Evolutionary conservation across 2,888 invertebrate species (phyloP).

Genomic region (Chaetogeoica ovagalla): DNA sequence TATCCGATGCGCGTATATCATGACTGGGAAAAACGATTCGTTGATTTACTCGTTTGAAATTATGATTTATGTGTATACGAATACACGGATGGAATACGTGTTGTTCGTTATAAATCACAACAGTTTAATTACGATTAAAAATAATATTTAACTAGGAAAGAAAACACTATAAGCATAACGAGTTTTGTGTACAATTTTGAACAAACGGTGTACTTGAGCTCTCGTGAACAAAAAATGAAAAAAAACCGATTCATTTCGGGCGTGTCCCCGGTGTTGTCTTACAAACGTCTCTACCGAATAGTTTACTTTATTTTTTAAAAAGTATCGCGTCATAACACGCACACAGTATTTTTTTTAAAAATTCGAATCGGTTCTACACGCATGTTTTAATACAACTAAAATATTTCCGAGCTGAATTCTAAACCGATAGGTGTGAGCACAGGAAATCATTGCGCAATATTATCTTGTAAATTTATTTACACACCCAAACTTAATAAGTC

Average conservation of each 20-base stretch:
- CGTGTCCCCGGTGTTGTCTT: not conserved
- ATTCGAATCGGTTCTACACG: too few species aligned
- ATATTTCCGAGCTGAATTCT: too few species aligned
- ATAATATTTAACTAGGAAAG: not conserved
- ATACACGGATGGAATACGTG: not conserved
- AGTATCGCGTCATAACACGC: too few species aligned
- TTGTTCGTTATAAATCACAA: not conserved
- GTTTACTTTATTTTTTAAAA: not conserved
- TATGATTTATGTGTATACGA: not conserved
- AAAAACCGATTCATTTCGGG: not conserved
- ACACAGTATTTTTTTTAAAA: too few species aligned
- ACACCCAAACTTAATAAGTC: too few species aligned
- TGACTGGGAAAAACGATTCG: not conserved
- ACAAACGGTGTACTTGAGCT: not conserved
- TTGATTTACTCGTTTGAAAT: not conserved
- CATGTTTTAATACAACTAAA: too few species aligned
- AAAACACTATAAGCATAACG: not conserved
- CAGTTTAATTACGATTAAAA: slow-evolving; percentile 10
- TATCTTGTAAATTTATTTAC: too few species aligned
- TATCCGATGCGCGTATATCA: too few species aligned
- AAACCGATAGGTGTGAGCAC: too few species aligned
- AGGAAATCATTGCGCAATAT: too few species aligned
- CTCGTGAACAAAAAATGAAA: not conserved
- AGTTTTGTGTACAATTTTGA: not conserved
- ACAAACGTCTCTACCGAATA: not conserved